A percentile compares a stretch with the other conserved stretches of the same genome.
Conservation (phyloP, 1,140 invertebrate genomes). For the Notospermus geniculatus region DNA sequence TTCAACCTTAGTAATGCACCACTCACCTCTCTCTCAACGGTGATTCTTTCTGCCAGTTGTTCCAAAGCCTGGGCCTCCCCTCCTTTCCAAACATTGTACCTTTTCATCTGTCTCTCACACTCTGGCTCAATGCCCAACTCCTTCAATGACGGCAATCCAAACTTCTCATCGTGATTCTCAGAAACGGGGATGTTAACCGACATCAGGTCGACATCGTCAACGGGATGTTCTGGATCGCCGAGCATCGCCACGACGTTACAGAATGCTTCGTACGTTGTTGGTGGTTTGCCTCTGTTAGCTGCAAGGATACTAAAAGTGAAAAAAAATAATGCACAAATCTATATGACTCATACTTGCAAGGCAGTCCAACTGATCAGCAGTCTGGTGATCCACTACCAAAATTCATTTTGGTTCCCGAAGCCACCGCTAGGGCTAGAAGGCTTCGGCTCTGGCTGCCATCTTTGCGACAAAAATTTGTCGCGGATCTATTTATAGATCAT, state of each 20-base stretch:
- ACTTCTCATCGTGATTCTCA: slow-evolving; percentile 36
- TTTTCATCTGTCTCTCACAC: slow-evolving; percentile 35
- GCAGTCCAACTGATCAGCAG: neutral
- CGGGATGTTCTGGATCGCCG: slow-evolving; percentile 63
- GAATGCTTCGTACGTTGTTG: slow-evolving; percentile 45
- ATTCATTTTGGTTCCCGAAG: too few species aligned
- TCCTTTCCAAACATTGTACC: slow-evolving; percentile 38
- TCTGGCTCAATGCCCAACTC: slow-evolving; percentile 56
- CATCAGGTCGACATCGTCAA: slow-evolving; percentile 58
- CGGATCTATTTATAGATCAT: too few species aligned
- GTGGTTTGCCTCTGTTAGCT: slow-evolving; percentile 44
- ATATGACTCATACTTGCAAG: neutral
- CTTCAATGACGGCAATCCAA: slow-evolving; percentile 61
- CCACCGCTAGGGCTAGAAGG: too few species aligned
- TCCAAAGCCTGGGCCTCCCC: slow-evolving; percentile 43
- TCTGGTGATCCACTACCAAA: too few species aligned
- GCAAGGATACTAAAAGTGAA: slow-evolving; percentile 34
- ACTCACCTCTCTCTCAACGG: slow-evolving; percentile 38
- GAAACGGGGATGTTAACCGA: slow-evolving; percentile 56
- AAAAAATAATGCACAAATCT: too few species aligned
- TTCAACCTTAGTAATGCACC: neutral
- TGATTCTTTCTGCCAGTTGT: slow-evolving; percentile 32
- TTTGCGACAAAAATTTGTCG: too few species aligned
- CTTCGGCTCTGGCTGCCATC: too few species aligned
- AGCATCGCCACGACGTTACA: slow-evolving; percentile 56